Evolutionary conservation across 2,797 vertebrate species (phyloP).

Genomic region (Muraenolepis orangiensis): DNA sequence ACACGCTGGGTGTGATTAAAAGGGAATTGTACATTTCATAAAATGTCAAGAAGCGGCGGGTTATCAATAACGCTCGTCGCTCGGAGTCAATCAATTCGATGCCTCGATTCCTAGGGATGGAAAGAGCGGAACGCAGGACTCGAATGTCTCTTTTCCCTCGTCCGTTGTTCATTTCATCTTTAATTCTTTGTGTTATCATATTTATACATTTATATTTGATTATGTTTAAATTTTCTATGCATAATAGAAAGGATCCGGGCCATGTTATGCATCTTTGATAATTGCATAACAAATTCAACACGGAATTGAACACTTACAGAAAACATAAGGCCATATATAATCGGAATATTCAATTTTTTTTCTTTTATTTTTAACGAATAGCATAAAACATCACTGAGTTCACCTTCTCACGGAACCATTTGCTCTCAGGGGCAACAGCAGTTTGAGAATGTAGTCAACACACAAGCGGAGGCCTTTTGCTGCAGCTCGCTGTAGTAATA

Average conservation of each 20-base stretch:
- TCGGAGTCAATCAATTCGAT: background rate
- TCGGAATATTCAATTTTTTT: background rate
- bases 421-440: background rate
- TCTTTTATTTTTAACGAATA: background rate
- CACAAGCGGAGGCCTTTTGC: slow-evolving; percentile 12
- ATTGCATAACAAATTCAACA: background rate
- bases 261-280: background rate
- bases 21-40: slow-evolving; percentile 8
- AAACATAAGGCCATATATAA: background rate
- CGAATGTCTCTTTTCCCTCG: background rate
- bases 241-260: background rate
- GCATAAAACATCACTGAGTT: background rate
- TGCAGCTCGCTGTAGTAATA: background rate
- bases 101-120: background rate
- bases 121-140: background rate
- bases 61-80: background rate
- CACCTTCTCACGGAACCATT: background rate
- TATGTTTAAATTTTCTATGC: background rate
- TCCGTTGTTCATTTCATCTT: no score
- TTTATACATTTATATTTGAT: no score
- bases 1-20: slow-evolving; percentile 1
- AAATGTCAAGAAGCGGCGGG: background rate
- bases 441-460: background rate
- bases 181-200: no score
- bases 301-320: background rate